Conservation (phyloP, 2,797 vertebrate genomes). For the Clarias laeviceps region DNA sequence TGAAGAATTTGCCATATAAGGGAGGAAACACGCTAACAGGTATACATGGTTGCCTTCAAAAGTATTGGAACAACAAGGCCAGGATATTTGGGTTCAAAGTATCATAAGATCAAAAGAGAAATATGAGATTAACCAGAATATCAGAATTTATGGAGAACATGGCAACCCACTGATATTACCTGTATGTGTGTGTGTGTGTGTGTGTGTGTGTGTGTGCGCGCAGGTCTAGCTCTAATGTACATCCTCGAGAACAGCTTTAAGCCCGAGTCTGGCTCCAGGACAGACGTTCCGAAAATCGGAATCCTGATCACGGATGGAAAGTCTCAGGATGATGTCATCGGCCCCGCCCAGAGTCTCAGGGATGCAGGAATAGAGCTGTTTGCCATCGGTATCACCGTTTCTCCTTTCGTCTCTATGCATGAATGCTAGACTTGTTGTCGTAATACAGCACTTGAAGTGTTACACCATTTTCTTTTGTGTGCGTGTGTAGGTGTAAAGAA, state of each 20-base stretch:
- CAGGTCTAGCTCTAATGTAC: conserved; percentile 92
- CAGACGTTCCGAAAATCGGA: conserved; percentile 89
- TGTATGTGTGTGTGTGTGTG: conserved; percentile 26
- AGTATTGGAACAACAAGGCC: background rate
- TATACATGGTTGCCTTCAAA: conserved; percentile 52
- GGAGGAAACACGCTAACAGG: conserved; percentile 96
- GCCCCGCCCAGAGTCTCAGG: conserved; percentile 85
- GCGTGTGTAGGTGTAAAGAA: conserved; percentile 89
- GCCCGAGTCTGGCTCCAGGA: conserved; percentile 85
- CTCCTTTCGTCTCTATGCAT: background rate
- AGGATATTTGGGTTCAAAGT: background rate
- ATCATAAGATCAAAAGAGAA: background rate
- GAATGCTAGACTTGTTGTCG: background rate
- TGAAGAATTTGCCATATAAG: conserved; percentile 93
- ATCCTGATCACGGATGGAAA: conserved; percentile 97
- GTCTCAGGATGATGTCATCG: conserved; percentile 93
- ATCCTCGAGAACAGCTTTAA: conserved; percentile 97
- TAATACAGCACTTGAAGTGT: background rate
- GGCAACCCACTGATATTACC: background rate
- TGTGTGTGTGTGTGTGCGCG: conserved; percentile 33
- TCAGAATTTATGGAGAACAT: background rate
- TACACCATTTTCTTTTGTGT: background rate
- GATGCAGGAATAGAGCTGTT: conserved; percentile 92
- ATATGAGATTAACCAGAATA: background rate
- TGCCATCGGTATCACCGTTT: conserved; percentile 82